Evolutionary conservation across 2,797 vertebrate species (phyloP).

Genomic region (Percopsis omiscomaycus): DNA sequence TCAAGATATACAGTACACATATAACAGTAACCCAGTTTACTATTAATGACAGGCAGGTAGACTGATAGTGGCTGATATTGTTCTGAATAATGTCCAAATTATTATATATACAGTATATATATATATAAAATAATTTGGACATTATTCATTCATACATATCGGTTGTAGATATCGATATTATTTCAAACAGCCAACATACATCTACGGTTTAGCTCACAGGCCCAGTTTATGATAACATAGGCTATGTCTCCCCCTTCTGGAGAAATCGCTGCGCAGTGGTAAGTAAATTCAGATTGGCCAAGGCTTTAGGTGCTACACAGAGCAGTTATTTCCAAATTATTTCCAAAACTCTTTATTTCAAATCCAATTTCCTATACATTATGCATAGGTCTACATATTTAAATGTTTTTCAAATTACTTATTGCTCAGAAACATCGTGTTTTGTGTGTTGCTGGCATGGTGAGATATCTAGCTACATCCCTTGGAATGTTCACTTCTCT

Average conservation of each 20-base stretch:
- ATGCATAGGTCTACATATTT: background rate
- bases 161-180: too few species aligned
- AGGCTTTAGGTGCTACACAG: background rate
- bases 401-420: background rate
- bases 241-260: too few species aligned
- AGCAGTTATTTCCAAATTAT: background rate
- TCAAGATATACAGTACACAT: too few species aligned
- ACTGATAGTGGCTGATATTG: background rate
- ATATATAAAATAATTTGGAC: too few species aligned
- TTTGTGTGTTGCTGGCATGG: slow-evolving; percentile 11
- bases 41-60: background rate
- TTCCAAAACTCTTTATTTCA: too few species aligned
- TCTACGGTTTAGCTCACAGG: too few species aligned
- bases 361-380: too few species aligned
- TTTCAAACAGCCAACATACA: too few species aligned
- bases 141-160: background rate
- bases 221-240: too few species aligned
- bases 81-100: too few species aligned
- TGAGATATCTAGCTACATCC: slow-evolving; percentile 34
- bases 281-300: background rate
- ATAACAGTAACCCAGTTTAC: too few species aligned
- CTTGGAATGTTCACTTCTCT: slow-evolving; percentile 58
- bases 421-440: slow-evolving; percentile 33
- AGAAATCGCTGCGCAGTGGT: too few species aligned
- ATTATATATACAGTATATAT: background rate